Conservation (phyloP, 2,888 invertebrate genomes). For the Holacanthella duospinosa region DNA sequence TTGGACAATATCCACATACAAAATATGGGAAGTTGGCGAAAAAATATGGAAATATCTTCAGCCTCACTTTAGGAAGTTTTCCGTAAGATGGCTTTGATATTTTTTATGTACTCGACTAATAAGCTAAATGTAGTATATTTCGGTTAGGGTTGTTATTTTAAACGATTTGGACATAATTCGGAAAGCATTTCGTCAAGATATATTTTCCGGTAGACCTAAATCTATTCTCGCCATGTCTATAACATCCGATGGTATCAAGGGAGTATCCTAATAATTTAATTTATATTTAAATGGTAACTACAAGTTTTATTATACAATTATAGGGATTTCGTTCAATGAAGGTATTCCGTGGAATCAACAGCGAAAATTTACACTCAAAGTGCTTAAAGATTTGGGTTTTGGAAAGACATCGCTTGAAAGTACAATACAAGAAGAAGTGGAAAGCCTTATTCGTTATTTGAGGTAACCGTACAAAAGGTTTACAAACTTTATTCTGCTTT, state of each 20-base stretch:
- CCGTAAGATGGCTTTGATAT: constrained; percentile 15
- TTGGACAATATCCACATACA: constrained; percentile 21
- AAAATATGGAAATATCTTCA: constrained; percentile 27
- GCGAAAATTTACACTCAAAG: constrained; percentile 5
- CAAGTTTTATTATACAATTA: no score
- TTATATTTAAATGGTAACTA: background rate
- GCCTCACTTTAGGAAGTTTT: constrained; percentile 22
- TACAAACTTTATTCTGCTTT: no score
- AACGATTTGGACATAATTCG: constrained; percentile 3
- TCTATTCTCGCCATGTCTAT: constrained; percentile 6
- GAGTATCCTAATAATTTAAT: background rate
- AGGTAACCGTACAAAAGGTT: background rate
- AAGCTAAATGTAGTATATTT: background rate
- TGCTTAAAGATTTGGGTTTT: constrained; percentile 1
- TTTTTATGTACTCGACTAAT: background rate
- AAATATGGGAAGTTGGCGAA: constrained; percentile 22
- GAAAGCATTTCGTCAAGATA: constrained; percentile 3
- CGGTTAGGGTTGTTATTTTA: constrained; percentile 2
- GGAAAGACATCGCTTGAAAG: background rate
- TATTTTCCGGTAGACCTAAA: background rate
- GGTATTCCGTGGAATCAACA: background rate
- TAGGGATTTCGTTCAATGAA: constrained; percentile 9
- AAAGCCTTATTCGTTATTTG: background rate
- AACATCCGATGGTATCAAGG: constrained; percentile 1
- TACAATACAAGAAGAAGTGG: constrained; percentile 5